Base-by-base conservation (phyloP, 2,113 vertebrate genomes). In the Balaeniceps rex region DNA sequence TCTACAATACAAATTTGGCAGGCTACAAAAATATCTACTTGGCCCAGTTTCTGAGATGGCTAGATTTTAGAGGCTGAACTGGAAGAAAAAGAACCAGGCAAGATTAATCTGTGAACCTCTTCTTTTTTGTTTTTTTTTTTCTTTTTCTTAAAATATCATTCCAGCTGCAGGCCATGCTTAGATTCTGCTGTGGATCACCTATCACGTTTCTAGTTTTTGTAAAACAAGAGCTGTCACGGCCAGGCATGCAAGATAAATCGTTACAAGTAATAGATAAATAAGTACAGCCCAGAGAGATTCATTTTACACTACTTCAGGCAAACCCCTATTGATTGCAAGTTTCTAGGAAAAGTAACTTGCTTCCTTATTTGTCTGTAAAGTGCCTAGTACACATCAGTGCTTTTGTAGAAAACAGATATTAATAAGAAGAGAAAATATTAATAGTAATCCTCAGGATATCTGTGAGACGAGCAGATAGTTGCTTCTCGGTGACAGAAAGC, bases 181-280 rank as follows among this genome's bases (percentile, higher is more conserved):
- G 44, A 85, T 52, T 79, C 46, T 61, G 36, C 46, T 65, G 52
- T 63, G 83, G 47, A 92, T 82, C 95, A 87, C 49, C 61, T 34
- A 46, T 19, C 5, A 4, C 4, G 1, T 54, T 70, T 91, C 34
- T 31, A 42, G 28, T 10, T 80, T 95, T 86, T 82, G 77, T 77
- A 85, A 91, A 96, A 90, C 46, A 84, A 79, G 40, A 89, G 54
- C 38, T 87, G 61, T 65, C 10, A 2, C 5, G 29, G n/a, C 25
- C 47, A 69, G 70, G 63, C 51, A 80, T 6, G n/a, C 63, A 87
- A 91, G 74, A 97, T 36, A 88, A 95, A 95, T 83, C 3, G 9
- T 77, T 90, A 83, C 64, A 94, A 87, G 46, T 42, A 93, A 93
- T 2, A 91, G 74, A 95, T 60, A 87, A 87, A 94, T 89, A 94